Conservation (phyloP, 2,797 vertebrate species). For the Orientallactaga sibirica region DNA sequence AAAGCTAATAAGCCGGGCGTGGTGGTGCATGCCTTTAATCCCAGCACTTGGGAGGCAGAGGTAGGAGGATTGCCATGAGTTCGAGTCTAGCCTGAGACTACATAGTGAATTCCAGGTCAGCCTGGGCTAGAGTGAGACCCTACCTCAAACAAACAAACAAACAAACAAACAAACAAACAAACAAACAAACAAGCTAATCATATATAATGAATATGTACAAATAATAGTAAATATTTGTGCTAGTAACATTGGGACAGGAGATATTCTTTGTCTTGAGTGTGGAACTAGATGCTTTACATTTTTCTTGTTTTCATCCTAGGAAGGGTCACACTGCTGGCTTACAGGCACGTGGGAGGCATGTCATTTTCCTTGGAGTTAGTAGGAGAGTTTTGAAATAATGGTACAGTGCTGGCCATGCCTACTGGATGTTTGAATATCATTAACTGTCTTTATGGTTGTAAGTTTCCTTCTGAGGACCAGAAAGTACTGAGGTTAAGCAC, state of each 20-base stretch:
- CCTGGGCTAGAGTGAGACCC: no score
- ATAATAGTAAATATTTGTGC: neutral
- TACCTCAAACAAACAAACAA: no score
- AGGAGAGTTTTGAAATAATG: conserved; percentile 37
- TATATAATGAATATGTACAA: conserved; percentile 51
- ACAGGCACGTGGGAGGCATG: conserved; percentile 3
- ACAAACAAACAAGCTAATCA: conserved; percentile 45
- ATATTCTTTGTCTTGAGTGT: conserved; percentile 67
- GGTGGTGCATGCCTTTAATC: no score
- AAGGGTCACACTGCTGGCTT: conserved; percentile 69
- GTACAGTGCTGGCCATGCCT: conserved; percentile 46
- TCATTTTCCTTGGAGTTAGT: conserved; percentile 49
- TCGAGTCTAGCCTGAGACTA: no score
- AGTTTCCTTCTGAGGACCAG: conserved; percentile 49
- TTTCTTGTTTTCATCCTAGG: conserved; percentile 74
- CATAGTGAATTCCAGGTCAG: no score
- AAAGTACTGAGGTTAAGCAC: conserved; percentile 21
- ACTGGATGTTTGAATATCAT: conserved; percentile 47
- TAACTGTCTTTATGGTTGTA: conserved; percentile 36
- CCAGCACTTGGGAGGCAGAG: no score
- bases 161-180: no score
- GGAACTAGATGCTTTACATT: conserved; percentile 72
- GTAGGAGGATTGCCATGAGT: no score
- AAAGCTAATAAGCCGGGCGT: neutral
- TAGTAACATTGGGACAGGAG: neutral